Evolutionary conservation across 2,888 invertebrate genomes (phyloP).

Genomic region (Acrocyrtus sp.): DNA sequence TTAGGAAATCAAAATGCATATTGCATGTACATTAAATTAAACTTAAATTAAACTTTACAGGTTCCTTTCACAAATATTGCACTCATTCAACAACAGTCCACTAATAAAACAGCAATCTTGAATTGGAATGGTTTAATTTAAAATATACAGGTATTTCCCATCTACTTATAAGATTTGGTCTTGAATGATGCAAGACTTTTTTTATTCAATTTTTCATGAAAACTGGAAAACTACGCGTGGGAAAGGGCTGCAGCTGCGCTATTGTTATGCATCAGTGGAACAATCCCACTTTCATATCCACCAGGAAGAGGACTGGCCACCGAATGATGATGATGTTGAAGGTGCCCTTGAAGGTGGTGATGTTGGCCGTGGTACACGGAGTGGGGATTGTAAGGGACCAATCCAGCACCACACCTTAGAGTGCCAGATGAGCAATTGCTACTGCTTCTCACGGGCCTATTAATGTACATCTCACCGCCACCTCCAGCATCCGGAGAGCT

Average conservation of each 20-base stretch:
- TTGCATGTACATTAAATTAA: too few relatives aligned
- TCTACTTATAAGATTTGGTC: too few relatives aligned
- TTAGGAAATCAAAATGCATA: too few relatives aligned
- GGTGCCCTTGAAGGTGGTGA: slow-evolving; percentile 29
- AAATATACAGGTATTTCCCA: too few relatives aligned
- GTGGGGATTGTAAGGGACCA: slow-evolving; percentile 27
- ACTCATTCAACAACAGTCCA: too few relatives aligned
- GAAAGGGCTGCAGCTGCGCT: slow-evolving; percentile 33
- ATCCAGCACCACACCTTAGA: slow-evolving; percentile 15
- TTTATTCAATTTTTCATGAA: neutral
- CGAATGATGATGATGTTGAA: neutral
- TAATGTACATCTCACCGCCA: neutral
- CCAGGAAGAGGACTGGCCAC: slow-evolving; percentile 3
- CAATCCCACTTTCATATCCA: slow-evolving; percentile 20
- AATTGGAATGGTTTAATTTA: too few relatives aligned
- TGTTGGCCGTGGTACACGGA: slow-evolving; percentile 9
- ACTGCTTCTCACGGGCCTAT: slow-evolving; percentile 11
- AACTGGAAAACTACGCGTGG: slow-evolving; percentile 22
- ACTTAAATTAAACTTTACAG: too few relatives aligned
- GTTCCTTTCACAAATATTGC: too few relatives aligned
- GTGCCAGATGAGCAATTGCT: neutral
- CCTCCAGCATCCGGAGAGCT: neutral
- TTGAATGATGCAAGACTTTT: too few relatives aligned
- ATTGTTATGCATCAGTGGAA: slow-evolving; percentile 40
- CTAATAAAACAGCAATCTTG: too few relatives aligned